phyloP scores from a whole-genome alignment of 2,888 invertebrate genomes.

The Zele albiditarsus region DNA sequence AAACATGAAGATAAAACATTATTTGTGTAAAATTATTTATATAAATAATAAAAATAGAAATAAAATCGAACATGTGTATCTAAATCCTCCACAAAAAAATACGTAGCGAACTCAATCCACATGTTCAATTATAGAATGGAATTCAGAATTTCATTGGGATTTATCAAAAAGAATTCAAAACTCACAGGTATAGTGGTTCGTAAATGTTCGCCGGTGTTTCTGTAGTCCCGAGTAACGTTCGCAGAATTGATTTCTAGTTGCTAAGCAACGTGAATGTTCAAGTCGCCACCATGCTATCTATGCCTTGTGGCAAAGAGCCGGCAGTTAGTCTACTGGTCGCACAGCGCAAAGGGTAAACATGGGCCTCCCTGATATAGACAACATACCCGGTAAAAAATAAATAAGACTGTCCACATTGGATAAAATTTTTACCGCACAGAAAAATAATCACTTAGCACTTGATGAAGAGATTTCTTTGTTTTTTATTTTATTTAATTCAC shows the following conservation, averaged over 20 bases:
- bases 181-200: neutral
- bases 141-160: no score
- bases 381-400: slow-evolving; percentile 64
- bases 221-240: neutral
- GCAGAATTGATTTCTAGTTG: slow-evolving; percentile 68
- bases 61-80: no score
- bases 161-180: neutral
- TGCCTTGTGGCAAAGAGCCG: slow-evolving; percentile 51
- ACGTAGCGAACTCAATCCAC: no score
- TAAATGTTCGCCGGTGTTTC: neutral
- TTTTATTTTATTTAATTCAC: neutral
- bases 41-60: no score
- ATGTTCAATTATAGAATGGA: no score
- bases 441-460: neutral
- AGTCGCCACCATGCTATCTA: slow-evolving; percentile 61
- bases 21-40: no score
- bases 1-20: no score
- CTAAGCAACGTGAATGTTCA: slow-evolving; percentile 62
- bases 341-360: slow-evolving; percentile 63
- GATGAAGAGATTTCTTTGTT: neutral
- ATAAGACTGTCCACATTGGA: slow-evolving; percentile 4
- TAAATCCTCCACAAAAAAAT: no score
- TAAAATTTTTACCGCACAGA: neutral
- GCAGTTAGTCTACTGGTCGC: slow-evolving; percentile 63
- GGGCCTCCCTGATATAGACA: slow-evolving; percentile 66